Conservation (phyloP, 1,140 invertebrate species). For the Babylonia areolata region DNA sequence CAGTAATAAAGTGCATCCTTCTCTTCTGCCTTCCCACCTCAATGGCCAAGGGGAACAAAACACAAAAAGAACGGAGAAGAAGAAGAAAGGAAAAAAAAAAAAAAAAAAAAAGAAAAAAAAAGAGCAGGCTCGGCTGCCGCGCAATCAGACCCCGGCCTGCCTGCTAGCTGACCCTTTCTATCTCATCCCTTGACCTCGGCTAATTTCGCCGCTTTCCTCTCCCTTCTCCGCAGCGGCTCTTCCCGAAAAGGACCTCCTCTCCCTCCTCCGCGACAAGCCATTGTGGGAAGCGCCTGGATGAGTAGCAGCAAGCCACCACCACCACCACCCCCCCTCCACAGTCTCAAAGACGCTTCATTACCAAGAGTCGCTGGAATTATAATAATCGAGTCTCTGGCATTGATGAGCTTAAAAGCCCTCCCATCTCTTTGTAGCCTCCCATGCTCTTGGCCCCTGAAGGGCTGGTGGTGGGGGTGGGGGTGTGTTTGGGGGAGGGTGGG, state of each 20-base stretch:
- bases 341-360: constrained; percentile 27
- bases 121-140: background rate
- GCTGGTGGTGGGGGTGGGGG: too few species aligned
- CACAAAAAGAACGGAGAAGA: too few species aligned
- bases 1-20: constrained; percentile 15
- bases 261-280: background rate
- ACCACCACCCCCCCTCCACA: too few species aligned
- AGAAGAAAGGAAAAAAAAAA: too few species aligned
- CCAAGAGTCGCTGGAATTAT: constrained; percentile 20
- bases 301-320: too few species aligned
- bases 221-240: background rate
- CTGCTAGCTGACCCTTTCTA: background rate
- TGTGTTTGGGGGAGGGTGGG: too few species aligned
- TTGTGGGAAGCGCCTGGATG: constrained; percentile 9
- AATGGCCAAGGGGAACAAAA: too few species aligned
- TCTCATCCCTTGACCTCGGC: constrained; percentile 10
- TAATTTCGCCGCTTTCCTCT: constrained; percentile 21
- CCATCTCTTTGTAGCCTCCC: background rate
- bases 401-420: constrained; percentile 26
- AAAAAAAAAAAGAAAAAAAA: too few species aligned
- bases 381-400: constrained; percentile 25
- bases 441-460: background rate
- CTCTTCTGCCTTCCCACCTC: background rate
- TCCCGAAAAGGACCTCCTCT: background rate
- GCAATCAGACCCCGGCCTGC: constrained; percentile 7